These are phyloP conservation scores for Zeuzera pyrina DNA, from an alignment of 2,888 invertebrate species.

Conservation along the genomic window DNA sequence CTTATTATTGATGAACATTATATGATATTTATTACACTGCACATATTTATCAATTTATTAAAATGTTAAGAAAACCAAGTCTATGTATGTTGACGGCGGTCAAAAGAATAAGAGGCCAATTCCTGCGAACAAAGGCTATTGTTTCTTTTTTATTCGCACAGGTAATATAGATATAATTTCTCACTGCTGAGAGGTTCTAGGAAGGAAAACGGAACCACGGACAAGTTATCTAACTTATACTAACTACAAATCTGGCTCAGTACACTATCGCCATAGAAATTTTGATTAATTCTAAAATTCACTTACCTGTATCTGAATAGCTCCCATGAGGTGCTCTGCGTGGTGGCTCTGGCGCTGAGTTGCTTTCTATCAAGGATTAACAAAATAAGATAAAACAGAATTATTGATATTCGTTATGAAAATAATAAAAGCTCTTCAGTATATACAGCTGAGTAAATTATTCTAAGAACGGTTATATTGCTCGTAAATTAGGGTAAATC, in stretches of 20 bases:
- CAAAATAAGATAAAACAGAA: slow-evolving; percentile 16
- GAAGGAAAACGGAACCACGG: slow-evolving; percentile 24
- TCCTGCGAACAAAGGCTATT: slow-evolving; percentile 62
- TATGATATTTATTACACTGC: background rate
- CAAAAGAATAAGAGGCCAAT: slow-evolving; percentile 41
- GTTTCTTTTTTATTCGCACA: slow-evolving; percentile 59
- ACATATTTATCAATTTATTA: background rate
- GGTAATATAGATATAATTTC: slow-evolving; percentile 34
- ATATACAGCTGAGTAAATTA: too few species aligned
- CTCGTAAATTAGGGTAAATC: slow-evolving; percentile 17
- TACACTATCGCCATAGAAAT: too few species aligned
- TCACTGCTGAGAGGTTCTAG: slow-evolving; percentile 23
- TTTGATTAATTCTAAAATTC: too few species aligned
- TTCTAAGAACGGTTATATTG: slow-evolving; percentile 5
- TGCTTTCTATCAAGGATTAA: slow-evolving; percentile 65
- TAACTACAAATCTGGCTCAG: too few species aligned
- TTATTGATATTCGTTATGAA: slow-evolving; percentile 19
- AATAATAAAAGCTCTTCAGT: too few species aligned
- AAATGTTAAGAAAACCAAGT: slow-evolving; percentile 12
- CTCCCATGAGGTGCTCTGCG: slow-evolving; percentile 72
- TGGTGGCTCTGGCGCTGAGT: slow-evolving; percentile 76
- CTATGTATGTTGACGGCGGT: slow-evolving; percentile 39
- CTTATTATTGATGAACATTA: too few species aligned
- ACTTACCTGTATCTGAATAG: slow-evolving; percentile 74
- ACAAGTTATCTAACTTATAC: slow-evolving; percentile 17